phyloP scores from a whole-genome alignment of 2,888 invertebrate genomes.

The Taphrorychus bicolor region DNA sequence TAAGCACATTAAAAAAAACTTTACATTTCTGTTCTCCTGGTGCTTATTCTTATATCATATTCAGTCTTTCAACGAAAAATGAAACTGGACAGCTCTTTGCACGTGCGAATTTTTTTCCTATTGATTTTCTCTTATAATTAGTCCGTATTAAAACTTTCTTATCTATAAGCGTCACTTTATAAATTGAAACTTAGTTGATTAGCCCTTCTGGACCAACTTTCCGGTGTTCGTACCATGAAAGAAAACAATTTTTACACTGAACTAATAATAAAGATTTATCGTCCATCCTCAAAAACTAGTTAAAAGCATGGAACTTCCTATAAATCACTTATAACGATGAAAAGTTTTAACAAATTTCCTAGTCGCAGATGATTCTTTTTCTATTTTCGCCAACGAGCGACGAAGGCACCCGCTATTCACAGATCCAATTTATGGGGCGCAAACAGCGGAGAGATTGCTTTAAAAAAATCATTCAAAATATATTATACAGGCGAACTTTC shows the following conservation, averaged over 20 bases:
- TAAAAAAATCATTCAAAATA: neutral
- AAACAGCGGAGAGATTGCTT: neutral
- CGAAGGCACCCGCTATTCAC: neutral
- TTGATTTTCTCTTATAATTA: no score
- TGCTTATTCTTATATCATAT: no score
- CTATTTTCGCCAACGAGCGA: neutral
- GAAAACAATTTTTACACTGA: neutral
- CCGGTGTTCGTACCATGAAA: neutral
- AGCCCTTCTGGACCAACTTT: no score
- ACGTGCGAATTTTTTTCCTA: no score
- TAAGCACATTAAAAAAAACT: no score
- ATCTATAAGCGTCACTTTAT: no score
- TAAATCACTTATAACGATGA: constrained; percentile 20
- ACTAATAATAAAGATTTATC: constrained; percentile 28
- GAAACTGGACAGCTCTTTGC: no score
- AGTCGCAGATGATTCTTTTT: constrained; percentile 12
- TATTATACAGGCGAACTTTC: constrained; percentile 1
- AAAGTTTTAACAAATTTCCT: constrained; percentile 31
- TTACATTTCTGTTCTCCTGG: no score
- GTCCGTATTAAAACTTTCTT: no score
- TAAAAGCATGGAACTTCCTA: constrained; percentile 14
- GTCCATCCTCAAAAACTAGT: constrained; percentile 22
- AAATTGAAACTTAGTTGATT: no score
- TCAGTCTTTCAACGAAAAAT: no score
- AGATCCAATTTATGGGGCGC: neutral